Base-by-base conservation (phyloP, 2,888 invertebrate genomes). In the Tolmerus cingulatus region DNA sequence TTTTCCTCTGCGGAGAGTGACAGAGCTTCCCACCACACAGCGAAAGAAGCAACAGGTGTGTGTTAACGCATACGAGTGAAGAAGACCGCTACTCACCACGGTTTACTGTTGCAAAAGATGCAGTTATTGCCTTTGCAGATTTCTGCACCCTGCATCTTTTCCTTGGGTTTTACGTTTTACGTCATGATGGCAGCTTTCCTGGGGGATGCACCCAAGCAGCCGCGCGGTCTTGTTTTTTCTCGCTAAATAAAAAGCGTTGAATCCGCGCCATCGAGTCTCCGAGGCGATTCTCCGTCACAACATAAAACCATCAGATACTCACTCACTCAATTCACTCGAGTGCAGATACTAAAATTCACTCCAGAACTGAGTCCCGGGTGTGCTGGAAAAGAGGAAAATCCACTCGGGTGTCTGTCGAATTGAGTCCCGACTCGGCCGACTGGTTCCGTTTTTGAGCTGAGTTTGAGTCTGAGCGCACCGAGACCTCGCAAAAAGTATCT, bases 91-190 rank as follows among this genome's bases (percentile, higher is more conserved):
- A 27, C 66, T 66, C 66, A 66, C 66, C 66, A 66, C 23, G 66
- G 66, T 55, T 81, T 81, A 55, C 55, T 81, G 81, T 55, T 46
- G 12, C 5, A 46, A 14, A 46, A 14, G 4, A 46, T 46, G 81
- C 46, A 66, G 40, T 37, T 23, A 37, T 57, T 82, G 81, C 81
- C 12, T 46, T 66, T 66, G 66, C 66, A 66, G 66, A 66, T 46
- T 46, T 66, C 66, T 66, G 66, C 82, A 84, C n/a, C 66, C 66
- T 46, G 82, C 82, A 84, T 84, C 66, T 46, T 66, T 66, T 66
- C 82, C 82, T 82, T 79, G 12, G 19, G 5, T 9, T 12, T 40
- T 16, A 8, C 14, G 76, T 14, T 84, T 84, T 84, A 66, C 82
- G 82, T 84, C 82, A 84, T 37, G 14, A n/a, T 14, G 34, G 66